Evolutionary conservation across 2,797 vertebrate genomes (phyloP), one percentile per base, ranked within the genome.

Genomic region (Vultur gryphus): DNA sequence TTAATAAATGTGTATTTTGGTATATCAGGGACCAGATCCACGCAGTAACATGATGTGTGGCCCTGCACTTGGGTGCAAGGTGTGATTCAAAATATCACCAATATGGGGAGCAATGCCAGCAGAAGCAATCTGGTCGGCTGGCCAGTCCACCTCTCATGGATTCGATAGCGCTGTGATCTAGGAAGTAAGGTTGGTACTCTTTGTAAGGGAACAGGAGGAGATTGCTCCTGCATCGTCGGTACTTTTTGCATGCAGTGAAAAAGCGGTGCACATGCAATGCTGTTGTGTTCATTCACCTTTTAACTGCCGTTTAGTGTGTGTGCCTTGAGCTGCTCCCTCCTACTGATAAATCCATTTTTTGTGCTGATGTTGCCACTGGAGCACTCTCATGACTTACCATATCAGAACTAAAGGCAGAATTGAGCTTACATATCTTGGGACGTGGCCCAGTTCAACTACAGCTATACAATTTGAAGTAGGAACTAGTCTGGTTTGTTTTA

Each of bases 81-180:
- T n/a, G n/a, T 24, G 59, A 24, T 23, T 66, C 31, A 24, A 24
- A 57, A 29, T 11, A 26, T 37, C 37, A 37, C 37, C 37, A 11
- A 37, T 37, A 37, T 37, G 44, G 46, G 29, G 15, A 46, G 28
- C 26, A 8, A 23, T 5, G 39, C 10, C 54, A 44, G 33, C 4
- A 1, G 49, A 10, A 66, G 31, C 44, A 8, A 17, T 51, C 31
- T 25, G 44, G 20, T 24, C 3, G 1, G 13, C 25, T 25, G 52
- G 31, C 37, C 25, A 16, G 49, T 59, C 37, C 10, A 8, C 46
- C 31, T 44, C 41, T 16, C 59, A 0, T 8, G 69, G 17, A 6
- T 41, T 39, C 1, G 1, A 4, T n/a, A 23, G n/a, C 24, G 3
- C 61, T 26, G 54, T 2, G 52, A 16, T n/a, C 16, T 3, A 6